phyloP scores from a whole-genome alignment of 2,797 vertebrate genomes.

The Delichon dasypus region DNA sequence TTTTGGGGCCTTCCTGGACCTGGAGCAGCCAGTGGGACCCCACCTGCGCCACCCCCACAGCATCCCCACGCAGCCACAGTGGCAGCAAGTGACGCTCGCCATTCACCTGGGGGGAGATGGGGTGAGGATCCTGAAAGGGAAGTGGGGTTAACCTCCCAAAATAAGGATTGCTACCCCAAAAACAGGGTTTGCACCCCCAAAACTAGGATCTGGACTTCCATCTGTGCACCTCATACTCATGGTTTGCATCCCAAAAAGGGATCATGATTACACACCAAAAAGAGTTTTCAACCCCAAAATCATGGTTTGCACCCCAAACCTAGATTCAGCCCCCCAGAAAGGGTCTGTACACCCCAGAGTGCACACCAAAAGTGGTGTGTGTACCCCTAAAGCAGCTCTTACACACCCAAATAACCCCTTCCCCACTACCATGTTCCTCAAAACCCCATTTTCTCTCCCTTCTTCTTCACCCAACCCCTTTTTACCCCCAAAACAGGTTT shows the following conservation, averaged over 20 bases:
- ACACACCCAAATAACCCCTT: neutral
- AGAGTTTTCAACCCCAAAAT: neutral
- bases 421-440: neutral
- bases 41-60: neutral
- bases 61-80: neutral
- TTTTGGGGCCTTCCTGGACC: neutral
- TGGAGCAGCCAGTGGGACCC: conserved; percentile 52
- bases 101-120: neutral
- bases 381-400: neutral
- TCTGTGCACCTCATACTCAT: neutral
- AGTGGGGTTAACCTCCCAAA: neutral
- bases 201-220: neutral
- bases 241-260: neutral
- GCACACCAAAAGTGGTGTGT: too few relatives aligned
- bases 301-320: neutral
- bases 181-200: too few relatives aligned
- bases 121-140: neutral
- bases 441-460: neutral
- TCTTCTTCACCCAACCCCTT: neutral
- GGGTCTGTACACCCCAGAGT: neutral
- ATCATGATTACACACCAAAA: neutral
- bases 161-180: neutral
- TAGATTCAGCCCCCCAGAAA: rapidly evolving
- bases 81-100: conserved; percentile 16
- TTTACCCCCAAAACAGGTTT: neutral